Base-by-base conservation (phyloP, 2,888 invertebrate genomes). In the Drosophila flavopinicola region DNA sequence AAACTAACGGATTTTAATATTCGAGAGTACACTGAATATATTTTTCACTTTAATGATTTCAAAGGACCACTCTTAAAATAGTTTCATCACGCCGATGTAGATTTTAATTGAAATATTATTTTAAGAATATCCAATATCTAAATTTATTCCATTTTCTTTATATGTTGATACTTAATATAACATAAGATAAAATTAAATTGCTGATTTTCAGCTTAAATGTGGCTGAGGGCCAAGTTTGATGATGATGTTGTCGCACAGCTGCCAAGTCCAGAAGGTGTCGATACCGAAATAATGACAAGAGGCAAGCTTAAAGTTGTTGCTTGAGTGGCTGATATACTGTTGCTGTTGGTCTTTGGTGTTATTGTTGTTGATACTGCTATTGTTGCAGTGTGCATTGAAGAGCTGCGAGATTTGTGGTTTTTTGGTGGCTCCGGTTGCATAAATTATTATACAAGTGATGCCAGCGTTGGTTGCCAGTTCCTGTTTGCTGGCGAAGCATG, bases 391-490 rank as follows among this genome's bases (percentile, higher is more conserved):
- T 39, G 61, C 52, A 60, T 11, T 54, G 75, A 45, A 47, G 64
- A 57, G 61, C 29, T 42, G 67, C 73, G 54, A 70, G 78, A 85
- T 73, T 82, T 85, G 76, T 53, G 77, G 77, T 60, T 61, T 75
- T 79, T 80, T 56, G 72, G 51, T 49, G 49, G 39, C 54, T 59
- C 24, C 11, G 56, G 49, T 41, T 54, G 69, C 69, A 74, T 72
- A 65, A 74, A 59, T 68, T 72, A 68, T 68, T 37, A 30, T 17
- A 24, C 29, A 32, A 61, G 67, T 47, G 66, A n/a, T 57, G 56
- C n/a, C 38, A 45, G 33, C 44, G 45, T 20, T 20, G 20, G 2
- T 20, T 20, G 20, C 20, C 20, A 20, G 20, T 20, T 20, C 2
- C 20, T 1, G 38, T 30, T 41, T 6, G 41, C 20, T 59, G 37